A percentile compares a stretch with the other conserved stretches of the same genome.
phyloP scores from a whole-genome alignment of 2,113 vertebrate genomes.

The Hippocampus comes region DNA sequence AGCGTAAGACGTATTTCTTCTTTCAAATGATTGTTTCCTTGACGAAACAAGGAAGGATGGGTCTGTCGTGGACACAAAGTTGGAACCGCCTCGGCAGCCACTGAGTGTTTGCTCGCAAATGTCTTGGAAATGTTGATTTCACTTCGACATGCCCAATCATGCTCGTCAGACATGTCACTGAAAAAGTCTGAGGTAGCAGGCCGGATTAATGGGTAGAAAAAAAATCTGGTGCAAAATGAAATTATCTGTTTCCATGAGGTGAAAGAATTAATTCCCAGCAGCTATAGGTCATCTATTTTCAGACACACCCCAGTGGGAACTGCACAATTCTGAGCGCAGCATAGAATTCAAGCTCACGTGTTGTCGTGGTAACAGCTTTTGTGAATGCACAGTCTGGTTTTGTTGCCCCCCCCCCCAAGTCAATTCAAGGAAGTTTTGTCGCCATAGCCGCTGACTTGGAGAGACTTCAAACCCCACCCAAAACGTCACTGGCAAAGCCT shows the following conservation, averaged over 20 bases:
- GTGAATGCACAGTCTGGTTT: background rate
- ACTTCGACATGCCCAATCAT: background rate
- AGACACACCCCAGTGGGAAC: background rate
- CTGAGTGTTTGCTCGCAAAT: too few relatives aligned
- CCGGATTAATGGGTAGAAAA: conserved; percentile 14
- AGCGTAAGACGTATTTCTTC: too few relatives aligned
- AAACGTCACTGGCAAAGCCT: background rate
- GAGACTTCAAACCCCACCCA: conserved; percentile 9
- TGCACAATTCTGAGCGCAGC: background rate
- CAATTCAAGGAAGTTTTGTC: background rate
- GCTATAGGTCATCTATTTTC: conserved; percentile 38
- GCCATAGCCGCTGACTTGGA: background rate
- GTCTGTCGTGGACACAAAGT: too few relatives aligned
- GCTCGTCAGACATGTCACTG: background rate
- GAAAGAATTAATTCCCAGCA: conserved; percentile 30
- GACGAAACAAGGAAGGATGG: too few relatives aligned
- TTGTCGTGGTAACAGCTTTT: background rate
- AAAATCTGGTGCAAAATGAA: conserved; percentile 10
- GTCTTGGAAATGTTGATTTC: too few relatives aligned
- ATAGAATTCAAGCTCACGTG: background rate
- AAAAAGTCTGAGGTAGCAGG: background rate
- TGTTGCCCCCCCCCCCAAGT: background rate
- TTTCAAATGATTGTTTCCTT: too few relatives aligned
- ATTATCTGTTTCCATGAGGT: conserved; percentile 33
- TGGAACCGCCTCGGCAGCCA: too few relatives aligned